A percentile compares a stretch with the other conserved stretches of the same genome.
Evolutionary conservation across 2,888 invertebrate species (phyloP).

Genomic region (Dendrolimus pini): DNA sequence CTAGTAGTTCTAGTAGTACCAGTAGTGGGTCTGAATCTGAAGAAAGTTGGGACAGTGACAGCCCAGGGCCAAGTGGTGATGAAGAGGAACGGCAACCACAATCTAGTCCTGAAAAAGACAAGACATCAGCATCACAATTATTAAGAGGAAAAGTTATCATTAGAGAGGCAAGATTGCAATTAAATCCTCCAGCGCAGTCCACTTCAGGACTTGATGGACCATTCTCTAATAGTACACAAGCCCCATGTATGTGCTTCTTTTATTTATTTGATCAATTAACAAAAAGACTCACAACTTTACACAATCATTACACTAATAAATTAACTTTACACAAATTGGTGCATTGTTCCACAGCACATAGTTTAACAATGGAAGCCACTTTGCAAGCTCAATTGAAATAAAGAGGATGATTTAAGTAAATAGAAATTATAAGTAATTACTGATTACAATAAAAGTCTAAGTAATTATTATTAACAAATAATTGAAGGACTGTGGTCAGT

Average conservation of each 20-base stretch:
- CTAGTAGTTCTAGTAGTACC: conserved; percentile 62
- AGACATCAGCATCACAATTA: conserved; percentile 63
- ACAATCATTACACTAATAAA: background rate
- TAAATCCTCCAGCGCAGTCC: conserved; percentile 64
- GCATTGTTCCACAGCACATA: too few relatives aligned
- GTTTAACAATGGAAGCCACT: too few relatives aligned
- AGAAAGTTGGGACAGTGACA: conserved; percentile 66
- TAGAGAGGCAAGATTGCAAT: conserved; percentile 80
- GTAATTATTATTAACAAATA: too few relatives aligned
- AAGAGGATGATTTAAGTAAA: too few relatives aligned
- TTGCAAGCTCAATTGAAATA: too few relatives aligned
- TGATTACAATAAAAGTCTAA: too few relatives aligned
- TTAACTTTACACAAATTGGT: too few relatives aligned
- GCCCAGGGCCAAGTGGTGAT: conserved; percentile 50
- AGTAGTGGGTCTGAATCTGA: conserved; percentile 66
- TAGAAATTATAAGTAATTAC: too few relatives aligned
- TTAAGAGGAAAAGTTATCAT: conserved; percentile 81
- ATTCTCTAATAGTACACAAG: conserved; percentile 72
- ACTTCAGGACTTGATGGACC: conserved; percentile 79
- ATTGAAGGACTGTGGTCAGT: too few relatives aligned
- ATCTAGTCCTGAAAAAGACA: conserved; percentile 65
- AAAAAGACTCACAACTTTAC: too few relatives aligned
- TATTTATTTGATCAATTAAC: background rate
- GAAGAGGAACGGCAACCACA: conserved; percentile 55
- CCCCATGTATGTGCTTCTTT: conserved; percentile 49